Evolutionary conservation across 2,888 invertebrate genomes (phyloP), one percentile per base, ranked within the genome.

Genomic region (Thecocarcelia acutangulata): DNA sequence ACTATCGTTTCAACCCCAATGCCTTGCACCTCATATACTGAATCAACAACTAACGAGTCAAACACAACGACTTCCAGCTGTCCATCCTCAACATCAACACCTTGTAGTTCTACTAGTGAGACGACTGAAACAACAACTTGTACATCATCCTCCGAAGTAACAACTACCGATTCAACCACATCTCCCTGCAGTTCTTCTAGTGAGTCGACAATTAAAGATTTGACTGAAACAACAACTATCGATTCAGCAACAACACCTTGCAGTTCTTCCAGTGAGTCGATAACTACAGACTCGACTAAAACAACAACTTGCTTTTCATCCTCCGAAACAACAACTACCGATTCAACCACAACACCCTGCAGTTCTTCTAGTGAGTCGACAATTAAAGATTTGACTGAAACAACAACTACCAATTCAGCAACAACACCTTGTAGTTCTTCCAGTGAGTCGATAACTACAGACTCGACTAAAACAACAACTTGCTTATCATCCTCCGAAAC

Each of bases 371-470:
- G 46, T 2, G 63, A 33, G n/a, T 4, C 44, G 8, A 33, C 33
- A 33, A 33, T 9, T 33, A 33, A 3, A 33, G 33, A 5, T 9
- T 33, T 8, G 8, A 33, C 5, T 24, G n/a, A n/a, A n/a, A 24
- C 24, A 24, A 24, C 24, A 24, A 24, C n/a, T n/a, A n/a, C n/a
- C n/a, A n/a, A n/a, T n/a, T n/a, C n/a, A n/a, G n/a, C 28, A 28
- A 68, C 52, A 8, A 48, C 69, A 21, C 1, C 21, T 19, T 58
- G 69, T 12, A 33, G 28, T 28, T 28, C 28, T n/a, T n/a, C n/a
- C n/a, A n/a, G n/a, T n/a, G n/a, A n/a, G n/a, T n/a, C n/a, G 37
- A 33, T 9, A 54, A 46, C 56, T 3, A 28, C 12, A 21, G 9
- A 17, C 12, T 11, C 40, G 28, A 13, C 21, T 0, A n/a, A n/a